Conservation (phyloP, 1,140 invertebrate genomes). For the Bradynema listronoti region DNA sequence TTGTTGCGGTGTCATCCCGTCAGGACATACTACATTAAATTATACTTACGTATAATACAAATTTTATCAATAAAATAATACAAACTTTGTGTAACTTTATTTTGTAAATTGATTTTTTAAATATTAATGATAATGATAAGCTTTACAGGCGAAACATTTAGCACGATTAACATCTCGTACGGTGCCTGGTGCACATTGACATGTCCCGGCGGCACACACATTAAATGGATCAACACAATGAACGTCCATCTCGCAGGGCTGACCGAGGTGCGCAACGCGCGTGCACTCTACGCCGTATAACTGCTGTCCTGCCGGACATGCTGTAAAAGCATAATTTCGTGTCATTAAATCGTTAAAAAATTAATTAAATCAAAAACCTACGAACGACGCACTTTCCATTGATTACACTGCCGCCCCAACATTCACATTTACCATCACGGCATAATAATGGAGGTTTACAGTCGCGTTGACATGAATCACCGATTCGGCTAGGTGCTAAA, state of each 20-base stretch:
- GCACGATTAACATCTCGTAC: constrained; percentile 42
- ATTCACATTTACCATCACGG: constrained; percentile 57
- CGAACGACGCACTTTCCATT: constrained; percentile 54
- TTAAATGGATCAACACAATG: constrained; percentile 57
- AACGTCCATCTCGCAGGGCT: constrained; percentile 47
- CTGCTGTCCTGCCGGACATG: constrained; percentile 55
- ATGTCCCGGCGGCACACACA: constrained; percentile 46
- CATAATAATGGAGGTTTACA: constrained; percentile 56
- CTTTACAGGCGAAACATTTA: constrained; percentile 48
- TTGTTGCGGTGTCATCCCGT: constrained; percentile 53
- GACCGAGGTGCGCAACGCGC: constrained; percentile 50
- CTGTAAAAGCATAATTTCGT: constrained; percentile 34
- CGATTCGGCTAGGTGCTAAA: constrained; percentile 55
- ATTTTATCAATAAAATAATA: neutral
- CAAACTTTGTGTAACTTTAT: constrained; percentile 2
- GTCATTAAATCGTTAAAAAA: neutral
- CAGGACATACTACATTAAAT: constrained; percentile 49
- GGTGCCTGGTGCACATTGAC: constrained; percentile 55
- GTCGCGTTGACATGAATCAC: constrained; percentile 54
- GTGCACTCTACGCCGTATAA: constrained; percentile 56
- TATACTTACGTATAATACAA: neutral
- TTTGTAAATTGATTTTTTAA: neutral
- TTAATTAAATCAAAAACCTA: constrained; percentile 31
- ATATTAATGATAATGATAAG: constrained; percentile 9
- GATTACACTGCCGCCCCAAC: constrained; percentile 56